Base-by-base conservation (phyloP, 53 echinoderm and acorn worm genomes). In the Astropecten irregularis region DNA sequence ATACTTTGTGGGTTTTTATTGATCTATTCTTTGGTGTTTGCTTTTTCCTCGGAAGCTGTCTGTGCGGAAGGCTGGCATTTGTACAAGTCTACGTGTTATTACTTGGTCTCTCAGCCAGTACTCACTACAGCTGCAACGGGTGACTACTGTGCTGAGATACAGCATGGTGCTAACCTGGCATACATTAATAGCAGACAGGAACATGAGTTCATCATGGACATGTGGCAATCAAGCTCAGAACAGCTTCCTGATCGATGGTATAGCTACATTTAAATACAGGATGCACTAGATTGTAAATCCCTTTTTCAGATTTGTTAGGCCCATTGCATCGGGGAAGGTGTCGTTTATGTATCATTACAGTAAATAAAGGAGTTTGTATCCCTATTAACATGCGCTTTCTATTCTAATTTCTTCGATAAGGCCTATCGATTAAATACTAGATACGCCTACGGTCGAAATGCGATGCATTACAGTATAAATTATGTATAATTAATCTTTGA, bases 11-110 rank as follows among this genome's bases (percentile, higher is more conserved):
- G 61, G 28, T 3, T 30, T 61, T 61, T 31, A 22, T 31, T 31
- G 14, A 2, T 9, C 32, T 14, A 14, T 61, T 61, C 27, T 61
- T 31, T 10, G 10, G 14, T 61, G 3, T 11, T 26, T 26, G 23
- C 28, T 56, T 16, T 9, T 15, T 0, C 4, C 8, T 4, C 23
- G 5, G 1, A 19, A 79, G 79, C 39, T 62, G 29, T 47, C 31
- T 79, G 79, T 31, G n/a, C 28, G 2, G 63, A 62, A 2, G 63
- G 63, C 18, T 79, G 79, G 79, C 61, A 47, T 29, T n/a, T 42
- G 15, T 8, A 60, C 33, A 61, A 28, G 0, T 79, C 62, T 8
- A 28, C 61, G 11, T 79, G 79, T 38, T 79, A 61, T 20, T 38
- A 29, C 16, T 63, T 79, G 15, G 79, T 63, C 8, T n/a, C 46